These are phyloP conservation scores for Hippopotamus amphibius DNA, from an alignment of 2,113 vertebrate species.

Conservation along the genomic window DNA sequence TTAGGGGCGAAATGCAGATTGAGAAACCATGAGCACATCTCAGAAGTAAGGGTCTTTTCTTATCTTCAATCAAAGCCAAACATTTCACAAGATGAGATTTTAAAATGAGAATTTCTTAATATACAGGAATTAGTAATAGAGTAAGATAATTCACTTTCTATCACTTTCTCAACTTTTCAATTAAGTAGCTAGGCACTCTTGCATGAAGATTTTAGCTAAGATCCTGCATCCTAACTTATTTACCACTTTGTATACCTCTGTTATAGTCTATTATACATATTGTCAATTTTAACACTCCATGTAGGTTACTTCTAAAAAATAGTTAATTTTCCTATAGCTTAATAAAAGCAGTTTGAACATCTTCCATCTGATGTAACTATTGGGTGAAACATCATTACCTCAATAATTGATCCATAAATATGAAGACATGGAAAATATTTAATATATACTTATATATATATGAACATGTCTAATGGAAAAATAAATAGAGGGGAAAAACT, in stretches of 20 bases:
- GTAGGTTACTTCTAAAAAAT: background rate
- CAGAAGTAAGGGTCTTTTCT: background rate
- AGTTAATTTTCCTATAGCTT: background rate
- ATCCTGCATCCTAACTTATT: background rate
- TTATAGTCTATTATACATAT: background rate
- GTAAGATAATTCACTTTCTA: background rate
- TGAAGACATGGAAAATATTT: background rate
- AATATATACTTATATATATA: background rate
- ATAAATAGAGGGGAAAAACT: background rate
- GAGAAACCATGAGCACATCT: conserved; percentile 17
- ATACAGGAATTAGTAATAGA: background rate
- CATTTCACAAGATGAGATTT: conserved; percentile 35
- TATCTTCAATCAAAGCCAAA: conserved; percentile 31
- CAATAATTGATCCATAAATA: background rate
- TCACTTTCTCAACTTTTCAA: background rate
- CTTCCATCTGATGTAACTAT: background rate
- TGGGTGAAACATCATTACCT: background rate
- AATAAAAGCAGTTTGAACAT: background rate
- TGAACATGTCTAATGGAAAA: background rate
- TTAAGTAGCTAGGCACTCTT: background rate
- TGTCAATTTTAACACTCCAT: background rate
- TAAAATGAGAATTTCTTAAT: conserved; percentile 22
- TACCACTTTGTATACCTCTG: background rate
- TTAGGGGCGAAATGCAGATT: background rate
- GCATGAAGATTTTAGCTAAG: background rate